These are phyloP conservation scores for Holotrichia oblita DNA, from an alignment of 1,140 invertebrate genomes.

Conservation along the genomic window DNA sequence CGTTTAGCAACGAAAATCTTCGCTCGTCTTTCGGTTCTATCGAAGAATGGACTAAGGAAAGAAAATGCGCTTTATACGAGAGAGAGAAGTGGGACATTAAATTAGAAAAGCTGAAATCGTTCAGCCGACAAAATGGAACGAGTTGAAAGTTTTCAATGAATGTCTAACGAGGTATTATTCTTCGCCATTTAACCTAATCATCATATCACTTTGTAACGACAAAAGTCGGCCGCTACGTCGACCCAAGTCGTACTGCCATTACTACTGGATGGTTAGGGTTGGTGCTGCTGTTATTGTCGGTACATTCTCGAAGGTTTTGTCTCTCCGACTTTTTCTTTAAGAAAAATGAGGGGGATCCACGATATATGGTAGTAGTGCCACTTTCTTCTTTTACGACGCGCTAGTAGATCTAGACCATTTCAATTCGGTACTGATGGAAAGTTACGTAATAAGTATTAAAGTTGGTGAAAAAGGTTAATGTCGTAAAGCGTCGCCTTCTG, in stretches of 20 bases:
- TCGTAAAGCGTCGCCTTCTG: not conserved
- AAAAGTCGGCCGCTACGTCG: conserved; percentile 14
- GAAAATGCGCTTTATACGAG: not conserved
- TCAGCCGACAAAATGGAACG: conserved; percentile 54
- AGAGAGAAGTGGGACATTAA: conserved; percentile 48
- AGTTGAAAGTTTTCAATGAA: conserved; percentile 59
- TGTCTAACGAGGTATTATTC: conserved; percentile 59
- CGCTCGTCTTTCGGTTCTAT: conserved; percentile 1
- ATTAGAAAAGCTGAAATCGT: conserved; percentile 57
- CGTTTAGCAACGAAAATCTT: not conserved
- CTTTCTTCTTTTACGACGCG: conserved; percentile 1
- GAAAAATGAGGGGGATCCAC: not conserved
- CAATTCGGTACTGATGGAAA: not conserved
- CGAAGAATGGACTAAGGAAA: not conserved
- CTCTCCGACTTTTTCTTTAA: conserved; percentile 1
- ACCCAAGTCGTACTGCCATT: not conserved
- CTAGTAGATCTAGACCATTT: conserved; percentile 2
- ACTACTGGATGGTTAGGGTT: conserved; percentile 1
- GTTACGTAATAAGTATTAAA: conserved; percentile 21
- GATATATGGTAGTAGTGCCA: not conserved
- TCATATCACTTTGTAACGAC: conserved; percentile 58
- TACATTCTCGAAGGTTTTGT: not conserved
- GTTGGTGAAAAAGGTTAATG: conserved; percentile 12
- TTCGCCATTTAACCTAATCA: conserved; percentile 59
- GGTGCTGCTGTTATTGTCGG: conserved; percentile 15